phyloP scores from a whole-genome alignment of 2,113 vertebrate species.

The Dermatemys mawii region DNA sequence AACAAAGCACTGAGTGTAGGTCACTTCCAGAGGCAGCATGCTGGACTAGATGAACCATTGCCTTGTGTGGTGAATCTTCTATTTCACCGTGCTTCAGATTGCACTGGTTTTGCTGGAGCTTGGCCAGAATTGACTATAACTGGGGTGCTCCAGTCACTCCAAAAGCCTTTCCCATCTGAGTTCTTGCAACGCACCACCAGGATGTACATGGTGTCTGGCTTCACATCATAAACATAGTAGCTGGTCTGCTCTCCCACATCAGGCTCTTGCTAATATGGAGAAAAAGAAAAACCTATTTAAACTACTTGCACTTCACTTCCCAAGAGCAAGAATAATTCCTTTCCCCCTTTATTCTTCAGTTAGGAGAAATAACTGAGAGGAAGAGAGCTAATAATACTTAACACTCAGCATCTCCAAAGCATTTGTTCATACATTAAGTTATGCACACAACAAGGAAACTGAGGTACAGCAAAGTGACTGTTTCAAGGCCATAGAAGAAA shows the following conservation, averaged over 20 bases:
- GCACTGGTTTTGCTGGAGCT: background rate
- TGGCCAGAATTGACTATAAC: background rate
- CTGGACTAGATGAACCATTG: background rate
- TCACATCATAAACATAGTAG: rapidly evolving
- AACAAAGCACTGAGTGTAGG: background rate
- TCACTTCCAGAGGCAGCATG: background rate
- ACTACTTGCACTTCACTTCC: background rate
- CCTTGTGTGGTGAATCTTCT: background rate
- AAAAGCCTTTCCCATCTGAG: background rate
- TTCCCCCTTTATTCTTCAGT: background rate
- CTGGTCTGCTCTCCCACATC: background rate
- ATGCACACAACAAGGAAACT: background rate
- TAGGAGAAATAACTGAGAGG: background rate
- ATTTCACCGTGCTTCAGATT: background rate
- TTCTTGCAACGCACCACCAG: background rate
- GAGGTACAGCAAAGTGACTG: background rate
- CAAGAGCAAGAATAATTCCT: background rate
- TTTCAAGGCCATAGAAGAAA: background rate
- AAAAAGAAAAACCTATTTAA: background rate
- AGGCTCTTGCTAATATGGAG: background rate
- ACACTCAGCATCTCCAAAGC: background rate
- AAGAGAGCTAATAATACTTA: background rate
- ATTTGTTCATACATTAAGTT: background rate
- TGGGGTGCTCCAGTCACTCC: background rate
- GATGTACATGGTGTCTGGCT: rapidly evolving